phyloP scores from a whole-genome alignment of 2,797 vertebrate genomes.

The Acrocephalus scirpaceus region DNA sequence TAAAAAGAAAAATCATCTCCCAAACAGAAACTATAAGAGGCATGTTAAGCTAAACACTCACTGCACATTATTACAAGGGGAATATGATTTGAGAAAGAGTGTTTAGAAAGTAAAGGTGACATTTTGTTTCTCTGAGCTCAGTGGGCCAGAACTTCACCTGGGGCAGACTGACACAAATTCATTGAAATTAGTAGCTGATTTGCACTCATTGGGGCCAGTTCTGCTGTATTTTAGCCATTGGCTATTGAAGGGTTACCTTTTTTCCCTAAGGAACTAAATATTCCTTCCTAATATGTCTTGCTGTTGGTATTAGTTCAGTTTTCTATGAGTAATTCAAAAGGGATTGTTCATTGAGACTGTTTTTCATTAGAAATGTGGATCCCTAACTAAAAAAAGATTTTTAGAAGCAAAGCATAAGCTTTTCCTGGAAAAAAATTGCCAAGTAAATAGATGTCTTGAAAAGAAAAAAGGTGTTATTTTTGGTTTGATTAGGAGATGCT shows the following conservation, averaged over 20 bases:
- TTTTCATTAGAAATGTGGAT: not conserved
- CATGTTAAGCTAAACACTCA: constrained; percentile 57
- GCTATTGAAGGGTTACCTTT: not conserved
- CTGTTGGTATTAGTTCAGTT: not conserved
- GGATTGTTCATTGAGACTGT: not conserved
- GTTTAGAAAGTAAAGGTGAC: constrained; percentile 57
- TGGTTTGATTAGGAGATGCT: not conserved
- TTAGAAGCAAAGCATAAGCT: not conserved
- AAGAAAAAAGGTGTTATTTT: not conserved
- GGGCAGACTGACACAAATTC: not conserved
- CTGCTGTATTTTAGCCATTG: not conserved
- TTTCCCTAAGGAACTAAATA: not conserved
- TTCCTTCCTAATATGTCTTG: not conserved
- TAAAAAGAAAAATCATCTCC: constrained; percentile 72
- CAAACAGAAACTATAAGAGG: constrained; percentile 59
- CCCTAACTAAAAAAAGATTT: not conserved
- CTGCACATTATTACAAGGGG: constrained; percentile 57
- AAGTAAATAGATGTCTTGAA: not conserved
- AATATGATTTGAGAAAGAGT: constrained; percentile 47
- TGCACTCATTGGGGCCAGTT: not conserved
- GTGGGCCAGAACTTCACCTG: constrained; percentile 44
- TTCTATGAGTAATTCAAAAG: not conserved
- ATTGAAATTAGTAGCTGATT: not conserved
- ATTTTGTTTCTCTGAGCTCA: constrained; percentile 60
- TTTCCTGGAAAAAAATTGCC: not conserved